phyloP scores from a whole-genome alignment of 2,888 invertebrate species.

The Zeuzera pyrina region DNA sequence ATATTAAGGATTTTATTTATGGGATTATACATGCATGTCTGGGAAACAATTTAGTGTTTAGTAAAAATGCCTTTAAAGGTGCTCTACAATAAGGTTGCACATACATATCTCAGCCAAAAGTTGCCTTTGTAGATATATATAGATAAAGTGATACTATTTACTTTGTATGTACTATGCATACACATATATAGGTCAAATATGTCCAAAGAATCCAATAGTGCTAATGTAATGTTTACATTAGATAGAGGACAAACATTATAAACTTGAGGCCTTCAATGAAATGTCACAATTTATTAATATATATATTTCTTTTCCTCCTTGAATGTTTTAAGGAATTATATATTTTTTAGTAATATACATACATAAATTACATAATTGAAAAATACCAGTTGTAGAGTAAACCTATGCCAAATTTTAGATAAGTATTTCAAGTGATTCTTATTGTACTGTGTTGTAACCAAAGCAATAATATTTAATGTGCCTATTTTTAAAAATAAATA shows the following conservation, averaged over 20 bases:
- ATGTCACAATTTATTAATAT: conserved; percentile 35
- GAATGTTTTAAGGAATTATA: conserved; percentile 47
- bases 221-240: conserved; percentile 53
- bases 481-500: conserved; percentile 20
- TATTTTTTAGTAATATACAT: conserved; percentile 55
- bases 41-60: conserved; percentile 39
- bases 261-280: conserved; percentile 42
- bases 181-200: conserved; percentile 51
- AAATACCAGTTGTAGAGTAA: conserved; percentile 45
- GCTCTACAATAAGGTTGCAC: conserved; percentile 63
- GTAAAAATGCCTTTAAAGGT: conserved; percentile 63
- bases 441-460: conserved; percentile 65
- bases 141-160: conserved; percentile 65
- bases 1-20: conserved; percentile 51
- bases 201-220: conserved; percentile 56
- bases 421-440: conserved; percentile 57
- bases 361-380: conserved; percentile 22
- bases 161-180: conserved; percentile 48
- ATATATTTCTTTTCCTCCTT: conserved; percentile 49
- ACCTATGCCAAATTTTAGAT: conserved; percentile 65
- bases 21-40: conserved; percentile 52
- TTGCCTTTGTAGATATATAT: conserved; percentile 72
- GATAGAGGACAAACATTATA: conserved; percentile 39
- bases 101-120: conserved; percentile 69
- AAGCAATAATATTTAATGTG: conserved; percentile 55